Evolutionary conservation across 2,113 vertebrate species (phyloP), one percentile per base, ranked within the genome.

Genomic region (Myotis yumanensis): DNA sequence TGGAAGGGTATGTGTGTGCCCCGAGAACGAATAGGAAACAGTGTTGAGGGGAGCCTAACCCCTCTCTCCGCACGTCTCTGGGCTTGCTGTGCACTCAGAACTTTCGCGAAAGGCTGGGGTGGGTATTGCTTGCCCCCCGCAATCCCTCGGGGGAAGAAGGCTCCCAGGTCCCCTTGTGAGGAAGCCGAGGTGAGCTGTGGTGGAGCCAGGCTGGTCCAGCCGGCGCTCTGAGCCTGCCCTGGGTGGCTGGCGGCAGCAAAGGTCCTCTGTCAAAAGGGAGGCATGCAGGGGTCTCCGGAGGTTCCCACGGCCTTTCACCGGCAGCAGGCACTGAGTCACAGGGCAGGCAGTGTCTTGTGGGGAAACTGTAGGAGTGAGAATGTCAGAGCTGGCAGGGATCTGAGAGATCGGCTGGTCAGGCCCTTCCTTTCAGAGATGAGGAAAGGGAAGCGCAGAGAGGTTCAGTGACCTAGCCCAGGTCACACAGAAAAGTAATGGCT

Each of bases 331-430:
- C 9, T 14, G 52, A 35, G 22, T 37, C 43, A 1, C 7, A 69
- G 0, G 25, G 28, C 18, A 3, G 71, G 23, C 10, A 18, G n/a
- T 2, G 10, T 0, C 20, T 11, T 16, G 83, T 25, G 71, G 37
- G 68, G 35, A 48, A 37, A 46, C 5, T 22, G 76, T 4, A 81
- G 75, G 59, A 40, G 32, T 43, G 30, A 48, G 76, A 30, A 51
- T 48, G 71, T 57, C 51, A 46, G 69, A 40, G 43, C 25, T 66
- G 30, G 54, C 84, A 35, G 10, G 32, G 89, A 66, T 72, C 66
- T 86, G 16, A 72, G 75, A 83, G 37, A n/a, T 84, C 15, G 40
- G n/a, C 30, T 25, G 30, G 7, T 59, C 15, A 48, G 48, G 3
- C 52, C 4, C 25, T 87, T 84, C 20, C 68, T 89, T 89, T 43